These are phyloP conservation scores for Cossypha niveicapilla DNA, from an alignment of 2,797 vertebrate genomes.

Conservation along the genomic window DNA sequence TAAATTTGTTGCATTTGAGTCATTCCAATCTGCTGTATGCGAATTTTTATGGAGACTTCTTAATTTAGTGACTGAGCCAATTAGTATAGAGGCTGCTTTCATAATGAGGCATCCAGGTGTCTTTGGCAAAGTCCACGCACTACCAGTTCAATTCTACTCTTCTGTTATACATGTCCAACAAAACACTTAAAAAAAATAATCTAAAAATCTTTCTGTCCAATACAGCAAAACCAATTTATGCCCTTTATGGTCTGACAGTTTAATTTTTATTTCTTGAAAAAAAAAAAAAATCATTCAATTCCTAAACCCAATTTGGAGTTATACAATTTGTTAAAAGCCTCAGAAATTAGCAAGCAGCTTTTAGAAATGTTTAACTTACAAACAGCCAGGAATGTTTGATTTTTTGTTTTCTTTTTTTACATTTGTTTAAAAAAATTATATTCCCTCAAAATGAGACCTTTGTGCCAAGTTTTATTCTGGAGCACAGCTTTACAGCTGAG, in stretches of 20 bases:
- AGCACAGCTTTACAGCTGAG: conserved; percentile 45
- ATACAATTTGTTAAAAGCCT: conserved; percentile 10
- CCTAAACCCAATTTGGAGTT: neutral
- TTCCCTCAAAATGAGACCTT: conserved; percentile 39
- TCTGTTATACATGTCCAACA: neutral
- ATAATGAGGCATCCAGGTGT: conserved; percentile 4
- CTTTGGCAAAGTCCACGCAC: conserved; percentile 4
- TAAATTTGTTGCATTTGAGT: neutral
- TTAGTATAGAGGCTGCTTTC: neutral
- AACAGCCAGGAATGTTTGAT: conserved; percentile 8
- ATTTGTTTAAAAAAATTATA: conserved; percentile 65
- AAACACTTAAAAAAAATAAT: neutral
- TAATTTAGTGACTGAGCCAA: neutral
- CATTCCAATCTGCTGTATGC: neutral
- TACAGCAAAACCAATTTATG: neutral
- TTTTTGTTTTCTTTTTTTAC: neutral
- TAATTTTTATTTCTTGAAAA: conserved; percentile 36
- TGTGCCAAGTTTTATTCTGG: conserved; percentile 55
- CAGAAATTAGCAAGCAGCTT: conserved; percentile 48
- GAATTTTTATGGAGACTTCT: neutral
- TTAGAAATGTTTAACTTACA: conserved; percentile 66
- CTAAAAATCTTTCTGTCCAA: neutral
- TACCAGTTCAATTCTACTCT: neutral
- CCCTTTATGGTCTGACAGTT: neutral
- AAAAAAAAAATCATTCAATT: neutral